Percentiles rank a stretch among this genome's conserved stretches.
Conservation (phyloP, 2,797 vertebrate species). For the Sus cebifrons region DNA sequence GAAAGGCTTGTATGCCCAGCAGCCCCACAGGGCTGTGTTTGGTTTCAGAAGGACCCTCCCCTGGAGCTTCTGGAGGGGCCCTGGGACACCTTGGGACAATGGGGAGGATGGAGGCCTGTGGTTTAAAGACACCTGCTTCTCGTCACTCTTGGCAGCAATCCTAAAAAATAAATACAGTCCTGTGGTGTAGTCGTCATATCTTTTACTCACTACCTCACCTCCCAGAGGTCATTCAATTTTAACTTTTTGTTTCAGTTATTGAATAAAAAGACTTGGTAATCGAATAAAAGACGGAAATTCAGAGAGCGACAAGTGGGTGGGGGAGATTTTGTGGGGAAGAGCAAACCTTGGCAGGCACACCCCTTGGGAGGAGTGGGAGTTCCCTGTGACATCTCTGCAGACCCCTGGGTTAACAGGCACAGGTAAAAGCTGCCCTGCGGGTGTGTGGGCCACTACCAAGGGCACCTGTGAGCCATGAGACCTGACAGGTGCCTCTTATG, state of each 20-base stretch:
- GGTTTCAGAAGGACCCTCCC: too few relatives aligned
- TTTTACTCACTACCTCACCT: not conserved
- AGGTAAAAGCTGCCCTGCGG: rapidly evolving
- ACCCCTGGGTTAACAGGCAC: not conserved
- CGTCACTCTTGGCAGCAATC: not conserved
- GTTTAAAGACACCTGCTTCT: too few relatives aligned
- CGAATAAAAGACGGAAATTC: not conserved
- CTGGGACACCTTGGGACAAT: too few relatives aligned
- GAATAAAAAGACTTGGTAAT: not conserved
- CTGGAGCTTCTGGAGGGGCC: not conserved
- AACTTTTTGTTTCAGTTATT: not conserved
- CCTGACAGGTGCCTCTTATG: rapidly evolving
- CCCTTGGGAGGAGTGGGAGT: too few relatives aligned
- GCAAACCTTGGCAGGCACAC: rapidly evolving
- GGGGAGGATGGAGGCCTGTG: too few relatives aligned
- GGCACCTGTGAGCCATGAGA: not conserved
- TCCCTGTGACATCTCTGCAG: too few relatives aligned
- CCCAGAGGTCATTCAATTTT: not conserved
- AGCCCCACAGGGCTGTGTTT: too few relatives aligned
- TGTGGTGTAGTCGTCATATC: rapidly evolving
- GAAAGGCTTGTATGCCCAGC: too few relatives aligned
- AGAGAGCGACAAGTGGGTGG: rapidly evolving
- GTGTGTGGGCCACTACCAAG: rapidly evolving
- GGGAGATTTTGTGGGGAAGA: not conserved
- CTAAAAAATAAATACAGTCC: not conserved